Conservation (phyloP, 1,140 invertebrate genomes). For the Cyclargus thomasi region DNA sequence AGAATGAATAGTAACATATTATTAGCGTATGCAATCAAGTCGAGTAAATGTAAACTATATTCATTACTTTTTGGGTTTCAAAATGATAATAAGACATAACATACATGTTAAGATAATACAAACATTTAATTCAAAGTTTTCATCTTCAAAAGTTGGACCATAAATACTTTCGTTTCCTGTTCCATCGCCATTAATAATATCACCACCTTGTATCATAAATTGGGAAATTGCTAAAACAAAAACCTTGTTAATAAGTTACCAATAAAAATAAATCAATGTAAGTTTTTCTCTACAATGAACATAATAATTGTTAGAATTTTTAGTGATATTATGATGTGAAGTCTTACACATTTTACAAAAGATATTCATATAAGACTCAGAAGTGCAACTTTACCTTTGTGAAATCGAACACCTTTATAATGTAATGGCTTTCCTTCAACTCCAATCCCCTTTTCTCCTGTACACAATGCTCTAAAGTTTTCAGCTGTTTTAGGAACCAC, state of each 20-base stretch:
- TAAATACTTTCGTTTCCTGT: conserved; percentile 96
- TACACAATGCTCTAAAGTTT: conserved; percentile 93
- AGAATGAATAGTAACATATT: no score
- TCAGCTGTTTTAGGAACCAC: conserved; percentile 92
- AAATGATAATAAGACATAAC: no score
- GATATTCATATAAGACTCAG: no score
- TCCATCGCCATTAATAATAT: conserved; percentile 88
- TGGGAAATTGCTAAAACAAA: conserved; percentile 79
- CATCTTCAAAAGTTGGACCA: conserved; percentile 91
- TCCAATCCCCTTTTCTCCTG: conserved; percentile 87
- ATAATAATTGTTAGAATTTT: no score
- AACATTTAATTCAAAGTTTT: conserved; percentile 86
- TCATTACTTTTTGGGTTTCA: no score
- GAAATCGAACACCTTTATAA: conserved; percentile 85
- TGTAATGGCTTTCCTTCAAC: conserved; percentile 81
- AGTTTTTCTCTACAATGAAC: no score
- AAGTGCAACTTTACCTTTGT: conserved; percentile 80
- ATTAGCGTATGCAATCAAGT: no score
- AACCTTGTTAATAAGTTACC: conserved; percentile 18
- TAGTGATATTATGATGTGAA: no score
- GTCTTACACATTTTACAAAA: no score
- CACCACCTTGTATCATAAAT: conserved; percentile 91
- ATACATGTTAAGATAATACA: no score
- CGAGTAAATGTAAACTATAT: no score
- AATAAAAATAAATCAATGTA: conserved; percentile 8